phyloP scores from a whole-genome alignment of 2,888 invertebrate genomes.

The Hypomecis punctinalis region DNA sequence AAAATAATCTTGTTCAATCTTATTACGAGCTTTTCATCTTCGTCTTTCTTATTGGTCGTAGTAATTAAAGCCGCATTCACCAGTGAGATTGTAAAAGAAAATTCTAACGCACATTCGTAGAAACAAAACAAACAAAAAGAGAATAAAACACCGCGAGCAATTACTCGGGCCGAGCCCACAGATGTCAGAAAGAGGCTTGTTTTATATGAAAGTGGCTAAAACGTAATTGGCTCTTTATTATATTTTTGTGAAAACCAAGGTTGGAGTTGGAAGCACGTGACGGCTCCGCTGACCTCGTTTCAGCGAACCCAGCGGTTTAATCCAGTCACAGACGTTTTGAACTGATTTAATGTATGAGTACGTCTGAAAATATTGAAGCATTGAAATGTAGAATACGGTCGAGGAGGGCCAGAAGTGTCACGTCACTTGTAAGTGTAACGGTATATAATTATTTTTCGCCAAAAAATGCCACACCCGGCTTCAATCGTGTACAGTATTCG shows the following conservation, averaged over 20 bases:
- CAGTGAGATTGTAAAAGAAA: background rate
- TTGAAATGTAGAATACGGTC: background rate
- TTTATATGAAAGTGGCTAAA: conserved; percentile 24
- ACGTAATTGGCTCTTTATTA: conserved; percentile 25
- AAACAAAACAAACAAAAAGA: conserved; percentile 35
- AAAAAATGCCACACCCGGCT: too few species aligned
- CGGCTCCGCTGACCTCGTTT: conserved; percentile 20
- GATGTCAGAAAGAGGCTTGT: conserved; percentile 24
- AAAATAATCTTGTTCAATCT: too few species aligned
- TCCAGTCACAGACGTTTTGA: conserved; percentile 7
- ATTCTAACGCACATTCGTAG: conserved; percentile 1
- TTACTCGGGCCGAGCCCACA: conserved; percentile 21
- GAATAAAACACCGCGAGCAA: conserved; percentile 30
- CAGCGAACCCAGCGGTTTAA: conserved; percentile 4
- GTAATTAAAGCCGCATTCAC: too few species aligned
- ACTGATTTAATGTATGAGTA: conserved; percentile 9
- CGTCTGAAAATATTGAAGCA: background rate
- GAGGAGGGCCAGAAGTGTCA: too few species aligned
- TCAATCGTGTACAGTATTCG: too few species aligned
- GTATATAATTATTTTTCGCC: too few species aligned
- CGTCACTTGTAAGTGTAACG: too few species aligned
- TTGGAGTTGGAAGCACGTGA: conserved; percentile 24
- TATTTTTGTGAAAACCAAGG: conserved; percentile 26
- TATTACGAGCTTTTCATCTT: too few species aligned
- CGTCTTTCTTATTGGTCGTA: too few species aligned